These are phyloP conservation scores for Polyommatus iphigenia DNA, from an alignment of 2,888 invertebrate species.

Conservation along the genomic window DNA sequence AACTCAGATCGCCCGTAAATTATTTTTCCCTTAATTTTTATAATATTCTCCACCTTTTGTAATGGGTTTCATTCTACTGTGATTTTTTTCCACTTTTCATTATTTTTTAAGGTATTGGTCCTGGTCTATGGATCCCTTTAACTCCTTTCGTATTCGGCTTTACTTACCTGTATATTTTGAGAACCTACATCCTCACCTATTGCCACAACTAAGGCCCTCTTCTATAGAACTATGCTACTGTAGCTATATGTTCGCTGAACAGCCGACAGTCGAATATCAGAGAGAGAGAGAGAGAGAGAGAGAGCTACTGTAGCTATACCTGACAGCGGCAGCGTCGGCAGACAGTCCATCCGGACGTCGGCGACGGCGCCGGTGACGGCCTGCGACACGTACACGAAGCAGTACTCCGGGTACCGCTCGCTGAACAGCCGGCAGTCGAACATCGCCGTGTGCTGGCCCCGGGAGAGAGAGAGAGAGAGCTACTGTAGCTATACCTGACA, in stretches of 20 bases:
- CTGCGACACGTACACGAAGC: constrained; percentile 93
- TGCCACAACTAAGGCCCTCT: no score
- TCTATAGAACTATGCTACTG: not conserved
- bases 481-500: constrained; percentile 81
- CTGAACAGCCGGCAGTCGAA: constrained; percentile 92
- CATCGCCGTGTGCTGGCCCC: constrained; percentile 87
- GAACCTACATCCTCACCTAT: no score
- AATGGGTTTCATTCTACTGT: no score
- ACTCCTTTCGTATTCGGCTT: no score
- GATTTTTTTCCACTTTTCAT: no score
- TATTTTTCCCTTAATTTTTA: no score
- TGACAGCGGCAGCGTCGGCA: constrained; percentile 89
- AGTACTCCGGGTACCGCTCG: constrained; percentile 91
- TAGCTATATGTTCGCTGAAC: constrained; percentile 85
- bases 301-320: constrained; percentile 70
- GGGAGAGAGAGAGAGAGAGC: not conserved
- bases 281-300: no score
- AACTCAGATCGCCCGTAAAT: no score
- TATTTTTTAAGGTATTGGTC: no score
- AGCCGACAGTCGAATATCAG: constrained; percentile 91
- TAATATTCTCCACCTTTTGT: no score
- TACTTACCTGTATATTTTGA: no score
- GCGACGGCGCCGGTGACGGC: constrained; percentile 92
- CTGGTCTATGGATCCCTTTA: no score
- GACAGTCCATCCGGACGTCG: constrained; percentile 90